Evolutionary conservation across 2,797 vertebrate genomes (phyloP).

Genomic region (Morelia viridis): DNA sequence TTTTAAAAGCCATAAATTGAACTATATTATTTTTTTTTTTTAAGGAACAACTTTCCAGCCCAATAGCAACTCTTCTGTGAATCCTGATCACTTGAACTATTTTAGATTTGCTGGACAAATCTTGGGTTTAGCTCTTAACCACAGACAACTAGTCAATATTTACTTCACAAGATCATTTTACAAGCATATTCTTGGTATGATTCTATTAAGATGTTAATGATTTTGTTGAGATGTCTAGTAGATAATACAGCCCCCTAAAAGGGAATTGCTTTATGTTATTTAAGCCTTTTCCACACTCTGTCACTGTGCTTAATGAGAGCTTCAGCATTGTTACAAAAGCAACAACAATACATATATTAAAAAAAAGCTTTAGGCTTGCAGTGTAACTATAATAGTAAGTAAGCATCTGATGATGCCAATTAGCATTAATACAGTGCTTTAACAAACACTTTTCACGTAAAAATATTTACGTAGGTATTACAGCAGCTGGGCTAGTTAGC

Average conservation of each 20-base stretch:
- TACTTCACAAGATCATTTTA: constrained; percentile 99
- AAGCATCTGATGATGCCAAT: neutral
- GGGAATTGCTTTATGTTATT: neutral
- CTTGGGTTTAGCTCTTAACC: constrained; percentile 93
- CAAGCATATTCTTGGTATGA: constrained; percentile 97
- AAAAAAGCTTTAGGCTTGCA: neutral
- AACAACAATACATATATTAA: neutral
- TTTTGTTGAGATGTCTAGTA: neutral
- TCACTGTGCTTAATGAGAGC: neutral
- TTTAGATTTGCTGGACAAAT: constrained; percentile 97
- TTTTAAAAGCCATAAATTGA: neutral
- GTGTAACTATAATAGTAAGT: neutral
- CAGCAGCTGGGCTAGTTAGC: neutral
- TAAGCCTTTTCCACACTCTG: neutral
- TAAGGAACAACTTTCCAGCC: constrained; percentile 97
- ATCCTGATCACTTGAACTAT: constrained; percentile 98
- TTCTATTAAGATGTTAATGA: constrained; percentile 41
- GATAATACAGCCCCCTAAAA: neutral
- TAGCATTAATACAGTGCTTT: neutral
- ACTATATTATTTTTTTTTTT: constrained; percentile 44
- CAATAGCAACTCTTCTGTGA: constrained; percentile 98
- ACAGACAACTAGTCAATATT: constrained; percentile 96
- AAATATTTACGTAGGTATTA: neutral
- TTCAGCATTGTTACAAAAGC: neutral
- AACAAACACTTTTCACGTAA: neutral